Evolutionary conservation across 2,888 invertebrate species (phyloP), one percentile per base, ranked within the genome.

Genomic region (Pseudococcus viburni): DNA sequence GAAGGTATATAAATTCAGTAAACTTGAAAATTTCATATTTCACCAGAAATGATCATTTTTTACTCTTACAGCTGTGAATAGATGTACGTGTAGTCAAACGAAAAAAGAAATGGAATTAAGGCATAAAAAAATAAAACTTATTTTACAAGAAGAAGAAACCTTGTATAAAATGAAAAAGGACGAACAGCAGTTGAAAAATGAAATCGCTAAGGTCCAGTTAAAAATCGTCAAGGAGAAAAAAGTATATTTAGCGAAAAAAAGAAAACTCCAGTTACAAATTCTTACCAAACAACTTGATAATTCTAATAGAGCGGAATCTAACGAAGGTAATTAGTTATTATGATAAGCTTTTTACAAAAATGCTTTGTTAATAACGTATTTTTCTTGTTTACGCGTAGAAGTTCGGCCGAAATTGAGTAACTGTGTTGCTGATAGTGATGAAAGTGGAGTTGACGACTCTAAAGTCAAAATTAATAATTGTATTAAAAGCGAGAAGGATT

Each of bases 161-260:
- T 48, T 88, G 17, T 88, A 88, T 59, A 88, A 80, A 83, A 88
- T 88, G 88, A 88, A 88, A 83, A 88, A 80, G 83, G 88, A 88
- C 8, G 88, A 88, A 42, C 88, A 88, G 39, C 88, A 80, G 26
- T 19, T 88, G 51, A 88, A 88, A 83, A 88, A 88, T 19, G 80
- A 88, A 83, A 88, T 88, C 7, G 88, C 88, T 22, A 88, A 77
- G 39, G 88, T 88, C 11, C 88, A 88, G 55, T 39, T 88, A 39
- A 73, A 80, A 83, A 80, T 88, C n/a, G 39, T 88, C 15, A 88
- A 88, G 80, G 88, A 88, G 55, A 88, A 88, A 33, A 80, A 83
- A 80, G 80, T 42, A 0, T 88, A 83, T 80, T 42, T 88, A 59
- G 83, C 88, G 55, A 88, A 83, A n/a, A 88, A 88, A 80, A 39